Evolutionary conservation across 92 coral and sea anemone species (phyloP).

Genomic region (Actinostola sp.): DNA sequence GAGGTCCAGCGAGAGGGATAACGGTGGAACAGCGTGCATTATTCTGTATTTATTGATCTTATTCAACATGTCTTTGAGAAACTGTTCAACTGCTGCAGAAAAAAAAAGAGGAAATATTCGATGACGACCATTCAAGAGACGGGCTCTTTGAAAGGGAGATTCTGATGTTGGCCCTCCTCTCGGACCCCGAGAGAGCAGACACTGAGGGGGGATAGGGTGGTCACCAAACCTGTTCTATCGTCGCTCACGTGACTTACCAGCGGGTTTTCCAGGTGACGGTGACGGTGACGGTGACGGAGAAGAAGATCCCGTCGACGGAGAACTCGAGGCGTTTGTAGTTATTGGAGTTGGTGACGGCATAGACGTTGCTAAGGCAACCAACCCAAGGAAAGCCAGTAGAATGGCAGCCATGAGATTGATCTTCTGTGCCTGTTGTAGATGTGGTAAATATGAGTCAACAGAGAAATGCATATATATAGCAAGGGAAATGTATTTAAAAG

Average conservation of each 20-base stretch:
- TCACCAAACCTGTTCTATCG: no score
- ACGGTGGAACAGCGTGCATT: conserved; percentile 86
- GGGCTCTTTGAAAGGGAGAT: not conserved
- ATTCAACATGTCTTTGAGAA: conserved; percentile 56
- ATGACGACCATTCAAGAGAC: no score
- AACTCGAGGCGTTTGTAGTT: not conserved
- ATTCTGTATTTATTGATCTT: conserved; percentile 79
- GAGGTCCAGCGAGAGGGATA: conserved; percentile 67
- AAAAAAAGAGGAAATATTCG: no score
- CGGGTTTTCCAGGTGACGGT: not conserved
- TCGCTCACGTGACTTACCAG: conserved; percentile 2
- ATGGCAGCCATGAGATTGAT: conserved; percentile 34
- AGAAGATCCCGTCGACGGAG: not conserved
- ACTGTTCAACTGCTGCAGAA: conserved; percentile 36
- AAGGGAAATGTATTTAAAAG: not conserved
- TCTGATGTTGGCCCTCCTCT: not conserved
- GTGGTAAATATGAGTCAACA: not conserved
- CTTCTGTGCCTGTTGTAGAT: not conserved
- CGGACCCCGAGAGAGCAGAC: no score
- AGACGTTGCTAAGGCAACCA: conserved; percentile 43
- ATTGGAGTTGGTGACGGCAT: conserved; percentile 2
- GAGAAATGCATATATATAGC: no score
- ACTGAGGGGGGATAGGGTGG: no score
- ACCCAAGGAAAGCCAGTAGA: conserved; percentile 16
- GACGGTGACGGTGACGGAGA: not conserved